Percentiles rank a stretch among this genome's conserved stretches.
These are phyloP conservation scores for Lepidocyrtinus sp. DNA, from an alignment of 2,888 invertebrate genomes.

Conservation along the genomic window DNA sequence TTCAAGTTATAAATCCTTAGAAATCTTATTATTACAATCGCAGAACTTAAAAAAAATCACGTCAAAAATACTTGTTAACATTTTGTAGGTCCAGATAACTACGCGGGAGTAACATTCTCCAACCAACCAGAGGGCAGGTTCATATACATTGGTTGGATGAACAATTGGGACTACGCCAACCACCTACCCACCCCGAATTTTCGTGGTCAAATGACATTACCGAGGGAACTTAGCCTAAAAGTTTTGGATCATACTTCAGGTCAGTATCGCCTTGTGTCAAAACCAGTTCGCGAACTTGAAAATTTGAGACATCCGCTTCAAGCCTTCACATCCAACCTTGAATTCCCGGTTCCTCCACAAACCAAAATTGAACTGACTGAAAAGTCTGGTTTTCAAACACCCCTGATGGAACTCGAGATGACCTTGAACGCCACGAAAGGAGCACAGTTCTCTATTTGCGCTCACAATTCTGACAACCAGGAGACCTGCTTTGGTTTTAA, in stretches of 20 bases:
- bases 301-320: neutral
- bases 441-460: slow-evolving; percentile 39
- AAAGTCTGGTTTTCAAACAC: slow-evolving; percentile 6
- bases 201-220: slow-evolving; percentile 67
- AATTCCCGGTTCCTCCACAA: neutral
- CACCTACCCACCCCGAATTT: slow-evolving; percentile 56
- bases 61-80: neutral
- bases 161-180: slow-evolving; percentile 60
- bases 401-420: slow-evolving; percentile 29
- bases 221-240: slow-evolving; percentile 34
- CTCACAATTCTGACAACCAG: neutral
- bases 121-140: slow-evolving; percentile 49
- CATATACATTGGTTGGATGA: slow-evolving; percentile 66
- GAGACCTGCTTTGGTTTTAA: slow-evolving; percentile 41
- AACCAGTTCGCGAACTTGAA: slow-evolving; percentile 15
- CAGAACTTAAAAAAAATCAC: neutral
- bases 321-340: neutral
- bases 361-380: slow-evolving; percentile 1
- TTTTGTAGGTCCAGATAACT: slow-evolving; percentile 62
- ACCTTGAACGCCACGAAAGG: neutral
- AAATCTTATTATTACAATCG: neutral
- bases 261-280: slow-evolving; percentile 28
- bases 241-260: neutral
- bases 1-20: neutral
- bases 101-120: slow-evolving; percentile 66